These are phyloP conservation scores for Actinernus sp. DNA, from an alignment of 92 coral and sea anemone species.

Conservation along the genomic window DNA sequence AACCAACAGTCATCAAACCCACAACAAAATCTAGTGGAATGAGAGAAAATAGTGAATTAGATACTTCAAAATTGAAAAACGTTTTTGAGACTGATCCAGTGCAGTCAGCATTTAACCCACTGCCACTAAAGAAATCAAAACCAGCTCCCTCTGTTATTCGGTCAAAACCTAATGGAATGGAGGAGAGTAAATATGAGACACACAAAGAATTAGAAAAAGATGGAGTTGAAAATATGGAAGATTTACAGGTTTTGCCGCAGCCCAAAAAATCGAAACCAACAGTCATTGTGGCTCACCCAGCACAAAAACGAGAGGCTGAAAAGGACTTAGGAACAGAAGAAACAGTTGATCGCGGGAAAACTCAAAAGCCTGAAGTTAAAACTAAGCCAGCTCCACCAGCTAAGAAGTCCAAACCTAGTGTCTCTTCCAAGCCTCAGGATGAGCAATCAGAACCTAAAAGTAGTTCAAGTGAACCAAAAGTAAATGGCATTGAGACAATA, in stretches of 20 bases:
- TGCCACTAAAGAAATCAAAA: slow-evolving; percentile 29
- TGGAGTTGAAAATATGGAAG: not conserved
- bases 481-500: too few species aligned
- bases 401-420: slow-evolving; percentile 14
- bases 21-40: too few species aligned
- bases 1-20: slow-evolving; percentile 8
- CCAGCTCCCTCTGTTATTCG: slow-evolving; percentile 42
- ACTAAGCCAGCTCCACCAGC: slow-evolving; percentile 37
- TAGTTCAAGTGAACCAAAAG: too few species aligned
- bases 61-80: too few species aligned
- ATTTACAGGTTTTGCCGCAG: not conserved
- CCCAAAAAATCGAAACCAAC: slow-evolving; percentile 11
- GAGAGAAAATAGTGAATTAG: too few species aligned
- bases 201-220: not conserved
- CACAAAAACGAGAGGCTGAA: too few species aligned
- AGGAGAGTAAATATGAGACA: slow-evolving; percentile 2
- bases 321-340: too few species aligned
- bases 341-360: too few species aligned
- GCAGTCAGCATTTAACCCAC: too few species aligned
- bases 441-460: not conserved
- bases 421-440: not conserved
- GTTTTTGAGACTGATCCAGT: too few species aligned
- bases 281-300: too few species aligned
- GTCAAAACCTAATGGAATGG: slow-evolving; percentile 35
- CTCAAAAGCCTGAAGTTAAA: slow-evolving; percentile 3